Conservation (phyloP, 2,113 vertebrate genomes). For the Beaufortia kweichowensis region DNA sequence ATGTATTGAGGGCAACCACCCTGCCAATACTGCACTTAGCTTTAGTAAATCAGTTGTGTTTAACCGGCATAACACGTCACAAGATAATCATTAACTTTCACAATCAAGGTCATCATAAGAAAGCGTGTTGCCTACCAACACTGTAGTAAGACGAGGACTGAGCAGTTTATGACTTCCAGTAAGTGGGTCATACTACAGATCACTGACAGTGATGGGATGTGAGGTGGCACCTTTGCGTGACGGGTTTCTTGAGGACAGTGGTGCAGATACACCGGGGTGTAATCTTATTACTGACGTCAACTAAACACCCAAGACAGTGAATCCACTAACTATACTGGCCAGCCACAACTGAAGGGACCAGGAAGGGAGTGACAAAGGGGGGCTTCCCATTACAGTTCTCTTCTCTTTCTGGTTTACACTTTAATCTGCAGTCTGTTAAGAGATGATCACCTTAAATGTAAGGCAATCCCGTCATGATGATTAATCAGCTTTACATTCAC, state of each 20-base stretch:
- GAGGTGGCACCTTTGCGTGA: slow-evolving; percentile 37
- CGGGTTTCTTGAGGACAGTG: slow-evolving; percentile 35
- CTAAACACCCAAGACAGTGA: slow-evolving; percentile 67
- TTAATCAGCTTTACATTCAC: background rate
- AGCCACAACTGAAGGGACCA: background rate
- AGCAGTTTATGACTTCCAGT: slow-evolving; percentile 21
- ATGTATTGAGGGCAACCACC: background rate
- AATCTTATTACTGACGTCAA: slow-evolving; percentile 75
- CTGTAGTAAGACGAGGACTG: background rate
- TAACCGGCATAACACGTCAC: background rate
- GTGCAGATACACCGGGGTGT: slow-evolving; percentile 63
- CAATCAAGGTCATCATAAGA: slow-evolving; percentile 30
- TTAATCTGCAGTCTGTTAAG: background rate
- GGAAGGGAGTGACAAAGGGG: background rate
- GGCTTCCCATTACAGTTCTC: background rate
- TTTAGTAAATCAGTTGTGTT: background rate
- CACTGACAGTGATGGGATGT: background rate
- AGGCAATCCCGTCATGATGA: background rate
- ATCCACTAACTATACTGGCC: slow-evolving; percentile 60
- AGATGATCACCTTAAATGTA: background rate
- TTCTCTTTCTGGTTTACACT: background rate
- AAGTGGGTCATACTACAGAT: slow-evolving; percentile 26
- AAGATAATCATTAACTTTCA: slow-evolving; percentile 29
- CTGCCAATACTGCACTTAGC: slow-evolving; percentile 6
- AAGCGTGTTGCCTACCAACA: slow-evolving; percentile 24